phyloP scores from a whole-genome alignment of 2,797 vertebrate genomes.

The Rhadinocentrus ornatus region DNA sequence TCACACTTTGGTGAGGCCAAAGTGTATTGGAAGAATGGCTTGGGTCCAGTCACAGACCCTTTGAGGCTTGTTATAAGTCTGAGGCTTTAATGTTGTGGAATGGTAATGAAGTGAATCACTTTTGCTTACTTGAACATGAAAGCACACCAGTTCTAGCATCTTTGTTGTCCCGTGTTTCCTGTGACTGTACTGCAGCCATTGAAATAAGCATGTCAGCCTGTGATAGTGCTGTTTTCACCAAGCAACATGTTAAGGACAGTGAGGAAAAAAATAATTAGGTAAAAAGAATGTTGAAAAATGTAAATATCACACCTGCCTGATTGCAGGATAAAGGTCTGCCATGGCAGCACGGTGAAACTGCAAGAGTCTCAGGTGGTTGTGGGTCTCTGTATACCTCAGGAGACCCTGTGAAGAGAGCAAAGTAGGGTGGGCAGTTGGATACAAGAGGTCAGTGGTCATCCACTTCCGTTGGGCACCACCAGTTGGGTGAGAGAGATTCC shows the following conservation, averaged over 20 bases:
- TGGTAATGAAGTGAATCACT: slow-evolving; percentile 17
- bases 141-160: slow-evolving; percentile 29
- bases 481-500: too few relatives aligned
- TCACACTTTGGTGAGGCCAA: slow-evolving; percentile 68
- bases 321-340: neutral
- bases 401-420: neutral
- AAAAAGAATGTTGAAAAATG: too few relatives aligned
- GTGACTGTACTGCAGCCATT: slow-evolving; percentile 34
- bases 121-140: slow-evolving; percentile 15
- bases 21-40: slow-evolving; percentile 66
- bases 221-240: slow-evolving; percentile 11
- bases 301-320: too few relatives aligned
- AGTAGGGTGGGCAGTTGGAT: too few relatives aligned
- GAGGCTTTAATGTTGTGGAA: slow-evolving; percentile 35
- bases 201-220: slow-evolving; percentile 26
- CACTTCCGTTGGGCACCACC: too few relatives aligned
- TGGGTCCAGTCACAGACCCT: slow-evolving; percentile 33
- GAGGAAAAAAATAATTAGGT: neutral
- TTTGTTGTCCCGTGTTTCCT: slow-evolving; percentile 42
- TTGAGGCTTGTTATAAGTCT: slow-evolving; percentile 18
- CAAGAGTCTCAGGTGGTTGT: neutral
- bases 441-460: too few relatives aligned
- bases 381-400: neutral
- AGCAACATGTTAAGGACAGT: slow-evolving; percentile 1
- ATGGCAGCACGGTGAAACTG: neutral